Evolutionary conservation across 2,797 vertebrate genomes (phyloP), one percentile per base, ranked within the genome.

Genomic region (Etheostoma nigrum): DNA sequence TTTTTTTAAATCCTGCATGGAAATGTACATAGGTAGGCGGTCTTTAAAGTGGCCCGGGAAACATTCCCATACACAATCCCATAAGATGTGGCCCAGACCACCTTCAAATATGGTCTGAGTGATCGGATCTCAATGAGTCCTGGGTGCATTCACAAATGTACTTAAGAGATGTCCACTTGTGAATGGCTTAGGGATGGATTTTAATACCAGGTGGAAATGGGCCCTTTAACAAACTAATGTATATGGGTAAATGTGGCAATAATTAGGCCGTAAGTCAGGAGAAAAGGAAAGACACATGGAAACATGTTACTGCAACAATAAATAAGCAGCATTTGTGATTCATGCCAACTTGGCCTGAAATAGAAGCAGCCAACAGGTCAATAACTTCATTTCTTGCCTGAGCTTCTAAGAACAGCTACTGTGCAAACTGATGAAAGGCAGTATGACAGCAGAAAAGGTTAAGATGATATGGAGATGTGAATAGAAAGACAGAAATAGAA

Each of bases 341-440:
- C 77, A 81, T 79, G 75, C 67, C 72, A 85, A 69, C 67, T 67
- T 62, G 61, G 70, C 83, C 89, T 78, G 61, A 93, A 92, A 92
- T 90, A 93, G 84, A 91, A 88, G 23, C 67, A 77, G 74, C 71
- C 68, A 88, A 78, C 80, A 84, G 88, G 88, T 92, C 88, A 91
- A 83, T 74, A 85, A 82, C 84, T 91, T 91, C 47, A 85, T 83
- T 89, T 88, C 81, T 88, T 90, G 86, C 73, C 74, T 76, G 64
- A 81, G 81, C 85, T 76, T 90, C 83, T 61, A 67, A 79, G 72
- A 91, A 86, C 68, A 82, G 89, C 72, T 74, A 81, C 82, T 72
- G 66, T 68, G 80, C 51, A 68, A 76, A 86, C 65, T 74, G 81
- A 90, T 91, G 69, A 87, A 89, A 91, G 67, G 61, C 86, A 76